Conservation (phyloP, 2,888 invertebrate species). For the Reticulitermes lucifugus region DNA sequence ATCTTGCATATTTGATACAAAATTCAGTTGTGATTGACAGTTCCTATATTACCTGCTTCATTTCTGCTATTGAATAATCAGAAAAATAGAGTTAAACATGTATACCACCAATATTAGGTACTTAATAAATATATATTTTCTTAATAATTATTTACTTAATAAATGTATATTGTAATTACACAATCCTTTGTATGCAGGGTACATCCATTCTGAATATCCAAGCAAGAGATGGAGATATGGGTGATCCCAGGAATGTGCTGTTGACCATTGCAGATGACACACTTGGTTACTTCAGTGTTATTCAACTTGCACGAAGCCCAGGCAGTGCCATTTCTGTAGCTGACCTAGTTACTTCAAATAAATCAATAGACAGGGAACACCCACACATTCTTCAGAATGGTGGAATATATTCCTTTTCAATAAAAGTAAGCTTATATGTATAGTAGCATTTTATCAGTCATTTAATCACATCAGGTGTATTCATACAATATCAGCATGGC, state of each 20-base stretch:
- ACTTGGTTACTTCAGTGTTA: slow-evolving; percentile 75
- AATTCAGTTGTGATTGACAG: no score
- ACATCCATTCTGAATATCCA: slow-evolving; percentile 77
- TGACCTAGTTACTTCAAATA: slow-evolving; percentile 70
- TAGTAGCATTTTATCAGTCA: neutral
- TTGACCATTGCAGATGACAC: slow-evolving; percentile 77
- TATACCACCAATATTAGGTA: no score
- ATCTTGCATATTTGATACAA: no score
- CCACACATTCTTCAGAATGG: slow-evolving; percentile 79
- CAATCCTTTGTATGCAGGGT: slow-evolving; percentile 61
- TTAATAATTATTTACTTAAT: no score
- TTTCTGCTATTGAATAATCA: no score
- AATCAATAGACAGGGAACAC: slow-evolving; percentile 80
- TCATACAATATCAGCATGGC: slow-evolving; percentile 20
- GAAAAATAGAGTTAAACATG: no score
- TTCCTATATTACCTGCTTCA: no score
- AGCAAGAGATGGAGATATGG: slow-evolving; percentile 86
- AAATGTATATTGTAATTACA: no score
- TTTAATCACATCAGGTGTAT: neutral
- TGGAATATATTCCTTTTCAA: slow-evolving; percentile 79
- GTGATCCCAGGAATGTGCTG: slow-evolving; percentile 75
- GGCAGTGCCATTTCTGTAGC: slow-evolving; percentile 66
- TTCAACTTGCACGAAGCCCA: slow-evolving; percentile 64
- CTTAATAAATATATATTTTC: no score
- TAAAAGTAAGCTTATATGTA: slow-evolving; percentile 65